These are phyloP conservation scores for Leucoma salicis DNA, from an alignment of 2,888 invertebrate species.

Conservation along the genomic window DNA sequence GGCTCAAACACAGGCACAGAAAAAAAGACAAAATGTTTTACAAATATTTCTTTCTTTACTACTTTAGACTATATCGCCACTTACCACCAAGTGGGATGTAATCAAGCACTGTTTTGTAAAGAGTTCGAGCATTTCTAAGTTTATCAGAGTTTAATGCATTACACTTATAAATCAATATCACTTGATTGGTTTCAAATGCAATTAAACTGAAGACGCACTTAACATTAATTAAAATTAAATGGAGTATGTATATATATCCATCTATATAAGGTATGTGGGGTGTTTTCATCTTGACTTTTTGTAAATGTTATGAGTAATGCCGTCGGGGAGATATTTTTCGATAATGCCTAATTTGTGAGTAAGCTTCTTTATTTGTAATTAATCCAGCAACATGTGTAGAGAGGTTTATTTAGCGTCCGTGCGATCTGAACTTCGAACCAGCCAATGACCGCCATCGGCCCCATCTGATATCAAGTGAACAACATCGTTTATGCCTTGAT, in stretches of 20 bases:
- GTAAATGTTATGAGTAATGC: conserved; percentile 17
- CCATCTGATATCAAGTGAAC: conserved; percentile 61
- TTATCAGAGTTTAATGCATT: conserved; percentile 44
- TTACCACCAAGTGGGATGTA: too few species aligned
- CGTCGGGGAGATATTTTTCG: conserved; percentile 15
- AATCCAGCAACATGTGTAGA: conserved; percentile 34
- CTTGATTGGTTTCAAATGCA: conserved; percentile 68
- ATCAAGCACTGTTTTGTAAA: too few species aligned
- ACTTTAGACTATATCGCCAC: too few species aligned
- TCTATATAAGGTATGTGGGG: not conserved
- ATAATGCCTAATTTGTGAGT: conserved; percentile 16
- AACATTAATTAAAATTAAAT: conserved; percentile 29
- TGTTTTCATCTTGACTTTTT: conserved; percentile 4
- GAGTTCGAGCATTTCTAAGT: conserved; percentile 12
- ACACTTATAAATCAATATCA: conserved; percentile 41
- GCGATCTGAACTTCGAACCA: conserved; percentile 58
- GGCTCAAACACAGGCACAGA: too few species aligned
- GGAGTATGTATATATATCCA: conserved; percentile 9
- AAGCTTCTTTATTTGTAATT: conserved; percentile 19
- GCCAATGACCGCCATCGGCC: conserved; percentile 71
- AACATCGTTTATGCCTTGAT: conserved; percentile 73
- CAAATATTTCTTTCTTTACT: too few species aligned
- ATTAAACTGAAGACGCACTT: conserved; percentile 23
- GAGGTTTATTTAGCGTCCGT: conserved; percentile 40
- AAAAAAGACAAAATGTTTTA: too few species aligned